A percentile compares a stretch with the other conserved stretches of the same genome.
These are phyloP conservation scores for Gopherus evgoodei DNA, from an alignment of 2,113 vertebrate species.

Conservation along the genomic window DNA sequence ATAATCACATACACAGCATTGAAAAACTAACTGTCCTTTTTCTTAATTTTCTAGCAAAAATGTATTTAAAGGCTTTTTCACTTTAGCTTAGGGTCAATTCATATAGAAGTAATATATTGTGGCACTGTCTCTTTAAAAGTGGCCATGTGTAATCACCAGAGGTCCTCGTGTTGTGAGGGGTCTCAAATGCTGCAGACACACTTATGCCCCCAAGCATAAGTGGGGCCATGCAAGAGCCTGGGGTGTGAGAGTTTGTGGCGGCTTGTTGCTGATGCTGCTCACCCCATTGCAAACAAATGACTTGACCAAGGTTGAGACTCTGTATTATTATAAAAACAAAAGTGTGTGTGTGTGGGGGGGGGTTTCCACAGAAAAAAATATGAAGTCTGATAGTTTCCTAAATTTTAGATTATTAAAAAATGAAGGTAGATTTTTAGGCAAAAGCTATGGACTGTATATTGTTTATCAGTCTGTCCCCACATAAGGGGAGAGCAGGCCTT, in stretches of 20 bases:
- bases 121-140: neutral
- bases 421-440: neutral
- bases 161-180: neutral
- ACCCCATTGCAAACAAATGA: neutral
- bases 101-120: neutral
- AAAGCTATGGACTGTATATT: neutral
- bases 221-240: neutral
- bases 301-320: neutral
- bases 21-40: neutral
- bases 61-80: neutral
- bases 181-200: too few relatives aligned
- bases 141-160: neutral
- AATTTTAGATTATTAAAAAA: neutral
- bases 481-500: too few relatives aligned
- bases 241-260: neutral
- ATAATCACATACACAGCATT: neutral
- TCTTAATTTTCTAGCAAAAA: neutral
- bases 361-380: neutral
- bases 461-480: neutral
- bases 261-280: neutral
- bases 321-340: neutral
- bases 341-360: neutral
- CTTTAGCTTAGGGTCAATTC: neutral
- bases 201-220: neutral
- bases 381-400: neutral